Evolutionary conservation across 2,888 invertebrate genomes (phyloP).

Genomic region (Lasioglossum marginatum): DNA sequence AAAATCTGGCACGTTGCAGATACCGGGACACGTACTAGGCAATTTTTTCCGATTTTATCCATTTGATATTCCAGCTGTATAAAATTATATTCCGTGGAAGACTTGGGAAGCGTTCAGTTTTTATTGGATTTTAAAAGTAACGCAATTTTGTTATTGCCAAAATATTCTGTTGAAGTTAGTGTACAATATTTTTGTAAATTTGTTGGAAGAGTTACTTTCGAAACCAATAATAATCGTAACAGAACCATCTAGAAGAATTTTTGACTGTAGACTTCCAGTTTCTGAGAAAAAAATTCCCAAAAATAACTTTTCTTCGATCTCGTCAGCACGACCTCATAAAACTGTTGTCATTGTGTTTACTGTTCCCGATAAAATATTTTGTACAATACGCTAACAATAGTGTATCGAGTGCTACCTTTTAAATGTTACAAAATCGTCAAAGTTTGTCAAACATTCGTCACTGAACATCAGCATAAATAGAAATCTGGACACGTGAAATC

Average conservation of each 20-base stretch:
- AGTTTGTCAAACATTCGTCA: background rate
- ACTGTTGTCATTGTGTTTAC: too few relatives aligned
- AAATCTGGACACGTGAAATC: slow-evolving; percentile 1
- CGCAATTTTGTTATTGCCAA: background rate
- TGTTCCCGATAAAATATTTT: too few relatives aligned
- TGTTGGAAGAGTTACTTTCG: too few relatives aligned
- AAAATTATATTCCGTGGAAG: background rate
- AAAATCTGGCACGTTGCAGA: slow-evolving; percentile 2
- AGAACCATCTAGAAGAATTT: too few relatives aligned
- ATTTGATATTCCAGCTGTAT: background rate
- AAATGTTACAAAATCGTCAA: background rate
- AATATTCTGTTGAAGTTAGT: background rate
- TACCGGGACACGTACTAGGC: background rate
- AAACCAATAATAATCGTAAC: too few relatives aligned
- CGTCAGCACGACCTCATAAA: too few relatives aligned
- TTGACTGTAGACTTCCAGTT: too few relatives aligned
- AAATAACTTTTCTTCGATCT: too few relatives aligned
- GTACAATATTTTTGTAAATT: too few relatives aligned
- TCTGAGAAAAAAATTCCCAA: too few relatives aligned
- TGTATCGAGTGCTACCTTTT: too few relatives aligned
- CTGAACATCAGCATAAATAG: background rate
- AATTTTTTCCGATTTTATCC: background rate
- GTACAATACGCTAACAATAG: too few relatives aligned
- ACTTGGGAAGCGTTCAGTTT: background rate
- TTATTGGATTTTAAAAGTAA: background rate